Conservation (phyloP, 2,888 invertebrate species). For the Malachius bipustulatus region DNA sequence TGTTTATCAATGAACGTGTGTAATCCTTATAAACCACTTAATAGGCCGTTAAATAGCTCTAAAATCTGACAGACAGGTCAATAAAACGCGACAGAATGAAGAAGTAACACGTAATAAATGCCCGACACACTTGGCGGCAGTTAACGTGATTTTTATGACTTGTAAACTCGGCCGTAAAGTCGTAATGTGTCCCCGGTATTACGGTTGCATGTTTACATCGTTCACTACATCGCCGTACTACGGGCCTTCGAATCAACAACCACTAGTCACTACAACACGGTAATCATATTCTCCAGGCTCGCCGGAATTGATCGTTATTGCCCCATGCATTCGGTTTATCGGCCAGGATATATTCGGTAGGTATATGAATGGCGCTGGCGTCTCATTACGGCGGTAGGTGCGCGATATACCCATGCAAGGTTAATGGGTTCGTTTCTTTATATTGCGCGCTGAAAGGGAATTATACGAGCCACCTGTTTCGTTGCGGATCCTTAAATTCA, state of each 20-base stretch:
- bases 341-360: too few species aligned
- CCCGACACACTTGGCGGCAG: slow-evolving; percentile 37
- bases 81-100: slow-evolving; percentile 33
- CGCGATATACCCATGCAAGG: too few species aligned
- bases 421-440: too few species aligned
- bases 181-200: slow-evolving; percentile 38
- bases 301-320: too few species aligned
- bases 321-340: too few species aligned
- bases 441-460: too few species aligned
- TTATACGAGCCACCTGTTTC: too few species aligned
- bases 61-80: slow-evolving; percentile 30
- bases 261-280: too few species aligned
- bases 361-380: too few species aligned
- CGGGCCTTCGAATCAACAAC: slow-evolving; percentile 1
- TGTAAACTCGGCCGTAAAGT: slow-evolving; percentile 39
- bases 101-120: slow-evolving; percentile 37
- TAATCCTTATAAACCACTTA: slow-evolving; percentile 26
- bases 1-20: background rate
- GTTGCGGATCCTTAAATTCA: too few species aligned
- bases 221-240: background rate
- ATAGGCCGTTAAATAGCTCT: slow-evolving; percentile 33
- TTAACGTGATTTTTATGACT: slow-evolving; percentile 41
- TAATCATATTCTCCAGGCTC: too few species aligned
- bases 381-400: too few species aligned
- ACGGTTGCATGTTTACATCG: slow-evolving; percentile 37